A percentile compares a stretch with the other conserved stretches of the same genome.
Evolutionary conservation across 92 coral and sea anemone species (phyloP).

Genomic region (Metridium senile): DNA sequence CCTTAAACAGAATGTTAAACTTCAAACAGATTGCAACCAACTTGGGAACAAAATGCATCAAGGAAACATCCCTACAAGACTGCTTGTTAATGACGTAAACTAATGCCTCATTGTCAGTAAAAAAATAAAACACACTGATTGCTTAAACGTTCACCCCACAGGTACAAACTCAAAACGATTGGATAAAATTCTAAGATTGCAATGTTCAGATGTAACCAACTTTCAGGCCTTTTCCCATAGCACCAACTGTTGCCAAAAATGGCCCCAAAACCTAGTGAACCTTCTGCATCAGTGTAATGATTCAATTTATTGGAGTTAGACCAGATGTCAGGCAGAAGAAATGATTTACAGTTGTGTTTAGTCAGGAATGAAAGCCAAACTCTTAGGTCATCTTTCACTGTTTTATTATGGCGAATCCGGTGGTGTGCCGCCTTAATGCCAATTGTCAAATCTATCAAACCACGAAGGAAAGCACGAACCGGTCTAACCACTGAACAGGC

Average conservation of each 20-base stretch:
- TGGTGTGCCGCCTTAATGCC: constrained; percentile 5
- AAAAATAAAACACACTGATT: constrained; percentile 36
- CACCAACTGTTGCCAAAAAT: constrained; percentile 43
- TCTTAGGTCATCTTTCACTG: constrained; percentile 35
- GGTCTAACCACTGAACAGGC: constrained; percentile 40
- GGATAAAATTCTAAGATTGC: constrained; percentile 15
- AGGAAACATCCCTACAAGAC: constrained; percentile 41
- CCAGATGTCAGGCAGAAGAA: constrained; percentile 44
- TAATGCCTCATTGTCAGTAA: constrained; percentile 62
- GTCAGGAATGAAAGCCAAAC: constrained; percentile 34
- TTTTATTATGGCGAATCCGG: constrained; percentile 20
- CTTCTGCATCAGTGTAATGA: constrained; percentile 39
- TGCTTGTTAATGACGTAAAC: constrained; percentile 56
- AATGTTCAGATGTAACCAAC: constrained; percentile 26
- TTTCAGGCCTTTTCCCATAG: constrained; percentile 34
- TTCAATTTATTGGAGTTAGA: constrained; percentile 20
- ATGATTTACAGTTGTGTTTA: constrained; percentile 33
- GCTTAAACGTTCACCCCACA: constrained; percentile 18
- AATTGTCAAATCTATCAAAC: constrained; percentile 36
- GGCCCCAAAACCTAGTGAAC: constrained; percentile 50
- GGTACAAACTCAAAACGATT: background rate
- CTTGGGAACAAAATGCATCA: constrained; percentile 53
- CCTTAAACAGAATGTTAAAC: background rate
- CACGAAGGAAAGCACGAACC: constrained; percentile 44
- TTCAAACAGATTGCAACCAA: constrained; percentile 39